Evolutionary conservation across 2,113 vertebrate genomes (phyloP), one percentile per base, ranked within the genome.

Genomic region (Bubo bubo): DNA sequence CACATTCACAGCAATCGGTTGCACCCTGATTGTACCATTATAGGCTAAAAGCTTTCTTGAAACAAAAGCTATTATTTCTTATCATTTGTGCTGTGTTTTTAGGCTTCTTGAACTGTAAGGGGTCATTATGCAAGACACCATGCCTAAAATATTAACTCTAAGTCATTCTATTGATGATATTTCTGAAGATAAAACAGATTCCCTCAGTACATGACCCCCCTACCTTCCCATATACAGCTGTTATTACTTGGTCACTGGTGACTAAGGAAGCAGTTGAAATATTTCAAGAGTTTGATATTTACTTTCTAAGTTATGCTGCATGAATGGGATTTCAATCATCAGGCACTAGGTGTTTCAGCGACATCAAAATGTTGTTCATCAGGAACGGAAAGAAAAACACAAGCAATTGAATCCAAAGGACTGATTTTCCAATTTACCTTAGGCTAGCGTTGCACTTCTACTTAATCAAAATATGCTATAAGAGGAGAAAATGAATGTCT

Each of bases 401-500:
- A 68, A 71, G 88, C 71, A 93, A 83, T 39, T 64, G 81, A 72
- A 89, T 96, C 94, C 76, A 86, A 97, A 97, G 86, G 60, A 95
- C 76, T 71, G 47, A 96, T 92, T 96, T 97, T 87, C 87, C 91
- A 92, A 79, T 96, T 95, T 94, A 97, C 96, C 95, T 94, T 79
- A 97, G 94, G 95, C 93, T 91, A 95, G 67, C 9, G 26, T 34
- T 53, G 60, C 28, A 27, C 74, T 97, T 94, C 93, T 92, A 89
- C 95, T 97, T 95, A 95, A 95, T 96, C 95, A 95, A 95, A 94
- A 95, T 75, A 82, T 75, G 64, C 49, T 94, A 58, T 79, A 96
- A 96, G 93, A 95, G 72, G 52, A 58, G 67, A 95, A 97, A 93
- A 95, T 63, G 26, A 97, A 93, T 90, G 87, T 86, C 90, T 97